Percentiles rank a stretch among this genome's conserved stretches.
Evolutionary conservation across 2,888 invertebrate species (phyloP).

Genomic region (Pseudococcus viburni): DNA sequence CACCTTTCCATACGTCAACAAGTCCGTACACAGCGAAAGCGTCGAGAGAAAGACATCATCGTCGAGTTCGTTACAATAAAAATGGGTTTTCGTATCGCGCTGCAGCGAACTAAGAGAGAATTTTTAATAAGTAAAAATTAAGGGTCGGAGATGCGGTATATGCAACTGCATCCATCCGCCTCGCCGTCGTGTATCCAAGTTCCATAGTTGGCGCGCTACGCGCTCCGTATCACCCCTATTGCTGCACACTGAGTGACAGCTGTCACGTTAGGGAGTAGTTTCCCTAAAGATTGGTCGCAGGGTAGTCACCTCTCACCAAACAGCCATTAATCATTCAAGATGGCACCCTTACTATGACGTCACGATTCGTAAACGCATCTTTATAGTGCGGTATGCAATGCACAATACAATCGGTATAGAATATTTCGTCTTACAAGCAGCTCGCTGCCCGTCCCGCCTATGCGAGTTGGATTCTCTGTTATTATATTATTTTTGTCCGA

Average conservation of each 20-base stretch:
- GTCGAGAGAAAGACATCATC: not conserved
- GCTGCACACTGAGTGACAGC: slow-evolving; percentile 61
- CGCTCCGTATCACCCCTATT: slow-evolving; percentile 57
- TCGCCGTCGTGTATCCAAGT: not conserved
- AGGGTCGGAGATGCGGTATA: slow-evolving; percentile 18
- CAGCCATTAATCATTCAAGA: slow-evolving; percentile 65
- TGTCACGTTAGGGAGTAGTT: slow-evolving; percentile 64
- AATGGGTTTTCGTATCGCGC: not conserved
- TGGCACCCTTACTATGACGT: slow-evolving; percentile 64
- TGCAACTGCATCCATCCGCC: slow-evolving; percentile 41
- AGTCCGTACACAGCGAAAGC: not conserved
- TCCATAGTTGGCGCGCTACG: slow-evolving; percentile 2
- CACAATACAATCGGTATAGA: not conserved
- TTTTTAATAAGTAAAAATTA: slow-evolving; percentile 52
- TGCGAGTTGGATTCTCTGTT: not conserved
- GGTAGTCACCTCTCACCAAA: slow-evolving; percentile 63
- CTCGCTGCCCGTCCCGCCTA: not conserved
- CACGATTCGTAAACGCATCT: slow-evolving; percentile 58
- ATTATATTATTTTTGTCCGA: not conserved
- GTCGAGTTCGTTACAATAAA: slow-evolving; percentile 6
- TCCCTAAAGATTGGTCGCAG: slow-evolving; percentile 64
- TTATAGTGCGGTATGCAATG: not conserved
- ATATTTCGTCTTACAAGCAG: not conserved
- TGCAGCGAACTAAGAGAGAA: not conserved
- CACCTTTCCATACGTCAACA: slow-evolving; percentile 43